Evolutionary conservation across 2,797 vertebrate species (phyloP).

Genomic region (Enteromius paludinosus): DNA sequence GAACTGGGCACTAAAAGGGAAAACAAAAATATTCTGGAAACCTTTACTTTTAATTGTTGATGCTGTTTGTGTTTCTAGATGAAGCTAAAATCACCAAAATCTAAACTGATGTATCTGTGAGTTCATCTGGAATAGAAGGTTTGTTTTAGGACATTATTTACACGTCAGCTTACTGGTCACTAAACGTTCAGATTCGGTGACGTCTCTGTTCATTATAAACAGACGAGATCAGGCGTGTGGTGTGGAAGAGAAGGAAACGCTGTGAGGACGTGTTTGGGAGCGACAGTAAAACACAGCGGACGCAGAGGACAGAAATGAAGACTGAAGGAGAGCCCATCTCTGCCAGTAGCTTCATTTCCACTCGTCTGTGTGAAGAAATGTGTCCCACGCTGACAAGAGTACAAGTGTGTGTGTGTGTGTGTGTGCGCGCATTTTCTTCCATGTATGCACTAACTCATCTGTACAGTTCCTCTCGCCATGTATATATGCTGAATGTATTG

Average conservation of each 20-base stretch:
- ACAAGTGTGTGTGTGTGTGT: constrained; percentile 8
- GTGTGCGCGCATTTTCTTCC: constrained; percentile 68
- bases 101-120: too few species aligned
- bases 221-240: neutral
- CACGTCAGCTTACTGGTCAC: neutral
- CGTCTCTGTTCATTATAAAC: neutral
- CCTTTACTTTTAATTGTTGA: neutral
- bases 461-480: constrained; percentile 81
- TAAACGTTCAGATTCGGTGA: neutral
- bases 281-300: too few species aligned
- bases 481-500: constrained; percentile 87
- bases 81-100: neutral
- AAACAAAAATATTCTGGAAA: neutral
- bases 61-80: neutral
- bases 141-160: neutral
- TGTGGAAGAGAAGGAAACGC: neutral
- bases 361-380: neutral
- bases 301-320: neutral
- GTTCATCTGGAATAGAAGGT: neutral
- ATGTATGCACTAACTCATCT: constrained; percentile 82
- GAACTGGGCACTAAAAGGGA: neutral
- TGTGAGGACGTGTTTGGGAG: neutral
- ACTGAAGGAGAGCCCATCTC: neutral
- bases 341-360: constrained; percentile 12
- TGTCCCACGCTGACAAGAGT: neutral